These are phyloP conservation scores for Exocentrus adspersus DNA, from an alignment of 2,888 invertebrate genomes.

Conservation along the genomic window DNA sequence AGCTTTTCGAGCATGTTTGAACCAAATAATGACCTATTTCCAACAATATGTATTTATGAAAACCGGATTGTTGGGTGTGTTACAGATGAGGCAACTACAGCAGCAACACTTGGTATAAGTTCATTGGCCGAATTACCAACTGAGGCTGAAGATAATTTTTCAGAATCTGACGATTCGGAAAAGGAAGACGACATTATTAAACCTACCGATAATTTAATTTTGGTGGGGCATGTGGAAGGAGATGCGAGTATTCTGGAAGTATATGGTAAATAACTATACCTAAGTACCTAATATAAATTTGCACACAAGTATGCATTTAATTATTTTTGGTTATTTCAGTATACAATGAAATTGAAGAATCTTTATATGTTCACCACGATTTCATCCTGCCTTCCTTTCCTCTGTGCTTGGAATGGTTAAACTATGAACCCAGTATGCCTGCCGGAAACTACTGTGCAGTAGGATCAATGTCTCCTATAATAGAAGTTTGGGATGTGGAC, in stretches of 20 bases:
- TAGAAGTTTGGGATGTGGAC: constrained; percentile 98
- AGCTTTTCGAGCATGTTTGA: too few relatives aligned
- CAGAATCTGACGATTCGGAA: constrained; percentile 75
- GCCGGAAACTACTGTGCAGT: constrained; percentile 89
- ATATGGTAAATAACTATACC: constrained; percentile 71
- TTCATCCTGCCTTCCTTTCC: constrained; percentile 89
- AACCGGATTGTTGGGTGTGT: constrained; percentile 20
- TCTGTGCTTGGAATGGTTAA: constrained; percentile 92
- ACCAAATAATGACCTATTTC: too few relatives aligned
- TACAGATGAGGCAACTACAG: constrained; percentile 52
- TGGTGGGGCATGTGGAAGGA: constrained; percentile 87
- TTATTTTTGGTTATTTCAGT: constrained; percentile 67
- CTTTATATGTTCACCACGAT: constrained; percentile 95
- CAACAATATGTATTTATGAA: not conserved
- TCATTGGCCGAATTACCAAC: constrained; percentile 68
- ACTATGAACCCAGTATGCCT: constrained; percentile 82
- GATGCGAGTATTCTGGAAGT: constrained; percentile 90
- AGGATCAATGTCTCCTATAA: constrained; percentile 91
- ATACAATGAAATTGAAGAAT: constrained; percentile 88
- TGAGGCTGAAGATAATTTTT: constrained; percentile 63
- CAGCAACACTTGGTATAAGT: constrained; percentile 67
- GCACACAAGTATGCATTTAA: too few relatives aligned
- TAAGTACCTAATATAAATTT: too few relatives aligned
- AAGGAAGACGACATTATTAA: constrained; percentile 92
- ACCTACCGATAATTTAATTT: constrained; percentile 86